phyloP scores from a whole-genome alignment of 2,888 invertebrate genomes.

The Coenonympha arcania region DNA sequence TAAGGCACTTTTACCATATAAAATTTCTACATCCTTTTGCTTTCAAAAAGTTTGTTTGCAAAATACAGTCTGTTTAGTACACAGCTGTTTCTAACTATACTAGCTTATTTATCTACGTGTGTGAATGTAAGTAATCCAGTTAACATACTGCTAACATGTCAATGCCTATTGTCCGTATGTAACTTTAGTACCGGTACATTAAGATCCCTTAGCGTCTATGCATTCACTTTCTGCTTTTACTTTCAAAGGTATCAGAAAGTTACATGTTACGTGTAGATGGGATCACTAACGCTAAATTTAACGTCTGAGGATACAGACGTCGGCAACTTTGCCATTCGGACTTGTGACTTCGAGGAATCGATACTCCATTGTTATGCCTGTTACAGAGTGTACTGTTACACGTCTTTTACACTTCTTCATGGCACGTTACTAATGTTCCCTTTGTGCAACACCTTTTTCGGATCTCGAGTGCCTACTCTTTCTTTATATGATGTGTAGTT shows the following conservation, averaged over 20 bases:
- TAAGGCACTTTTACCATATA: too few relatives aligned
- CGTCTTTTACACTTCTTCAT: slow-evolving; percentile 48
- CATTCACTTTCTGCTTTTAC: slow-evolving; percentile 46
- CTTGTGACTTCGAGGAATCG: slow-evolving; percentile 57
- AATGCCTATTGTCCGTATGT: too few relatives aligned
- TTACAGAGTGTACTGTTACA: slow-evolving; percentile 66
- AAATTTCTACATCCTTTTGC: too few relatives aligned
- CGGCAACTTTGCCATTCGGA: slow-evolving; percentile 44
- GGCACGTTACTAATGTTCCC: slow-evolving; percentile 53
- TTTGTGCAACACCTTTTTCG: slow-evolving; percentile 39
- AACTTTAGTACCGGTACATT: too few relatives aligned
- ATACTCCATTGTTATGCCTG: slow-evolving; percentile 68
- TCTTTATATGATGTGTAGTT: neutral
- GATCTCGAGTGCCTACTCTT: slow-evolving; percentile 22
- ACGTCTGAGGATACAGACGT: slow-evolving; percentile 47
- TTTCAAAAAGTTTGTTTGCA: too few relatives aligned
- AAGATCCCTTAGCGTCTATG: slow-evolving; percentile 4
- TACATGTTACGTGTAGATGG: slow-evolving; percentile 44
- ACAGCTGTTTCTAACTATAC: too few relatives aligned
- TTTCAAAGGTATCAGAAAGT: slow-evolving; percentile 41
- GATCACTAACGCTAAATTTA: slow-evolving; percentile 73
- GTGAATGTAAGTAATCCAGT: neutral
- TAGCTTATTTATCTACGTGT: neutral
- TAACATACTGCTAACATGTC: neutral
- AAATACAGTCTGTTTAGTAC: too few relatives aligned